Conservation (phyloP, 2,888 invertebrate species). For the Xestia c-nigrum region DNA sequence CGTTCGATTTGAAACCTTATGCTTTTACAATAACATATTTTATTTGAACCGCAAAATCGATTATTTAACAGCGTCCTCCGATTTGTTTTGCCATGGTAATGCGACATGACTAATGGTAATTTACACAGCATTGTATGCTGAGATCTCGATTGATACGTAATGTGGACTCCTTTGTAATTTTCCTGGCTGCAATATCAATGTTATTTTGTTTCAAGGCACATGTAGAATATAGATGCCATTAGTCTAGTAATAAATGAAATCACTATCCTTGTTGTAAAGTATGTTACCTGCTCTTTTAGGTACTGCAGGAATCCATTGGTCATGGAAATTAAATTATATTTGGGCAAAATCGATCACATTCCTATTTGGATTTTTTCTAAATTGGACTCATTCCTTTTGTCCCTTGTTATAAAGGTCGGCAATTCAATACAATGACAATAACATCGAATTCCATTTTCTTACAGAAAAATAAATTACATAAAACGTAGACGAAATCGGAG, state of each 20-base stretch:
- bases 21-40: slow-evolving; percentile 16
- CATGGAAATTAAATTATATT: not conserved
- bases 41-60: slow-evolving; percentile 39
- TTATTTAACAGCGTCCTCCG: slow-evolving; percentile 43
- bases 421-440: slow-evolving; percentile 9
- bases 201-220: slow-evolving; percentile 25
- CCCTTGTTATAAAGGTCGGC: slow-evolving; percentile 8
- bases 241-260: not conserved
- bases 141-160: slow-evolving; percentile 41
- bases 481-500: slow-evolving; percentile 26
- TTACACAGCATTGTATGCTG: slow-evolving; percentile 60
- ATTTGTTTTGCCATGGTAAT: slow-evolving; percentile 57
- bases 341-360: not conserved
- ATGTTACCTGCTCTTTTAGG: not conserved
- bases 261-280: not conserved
- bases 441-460: slow-evolving; percentile 14
- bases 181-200: slow-evolving; percentile 40
- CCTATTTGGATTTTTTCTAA: not conserved
- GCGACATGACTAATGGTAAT: slow-evolving; percentile 55
- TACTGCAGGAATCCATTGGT: not conserved
- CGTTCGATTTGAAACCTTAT: slow-evolving; percentile 39
- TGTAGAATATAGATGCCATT: not conserved
- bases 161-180: slow-evolving; percentile 34
- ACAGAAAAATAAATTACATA: slow-evolving; percentile 17
- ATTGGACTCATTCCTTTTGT: slow-evolving; percentile 20